Conservation (phyloP, 2,797 vertebrate species). For the Heteromormyrus szaboi region DNA sequence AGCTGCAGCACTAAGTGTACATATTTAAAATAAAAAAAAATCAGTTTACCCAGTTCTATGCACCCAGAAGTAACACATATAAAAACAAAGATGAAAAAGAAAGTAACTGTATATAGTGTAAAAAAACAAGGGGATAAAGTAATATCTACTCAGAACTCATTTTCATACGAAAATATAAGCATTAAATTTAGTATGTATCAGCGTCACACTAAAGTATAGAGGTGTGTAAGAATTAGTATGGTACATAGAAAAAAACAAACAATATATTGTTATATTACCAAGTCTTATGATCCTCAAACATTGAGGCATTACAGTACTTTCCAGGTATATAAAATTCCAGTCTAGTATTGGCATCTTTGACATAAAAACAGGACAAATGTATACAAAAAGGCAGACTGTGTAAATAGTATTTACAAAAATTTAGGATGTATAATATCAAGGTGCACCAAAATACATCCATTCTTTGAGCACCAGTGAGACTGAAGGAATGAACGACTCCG, state of each 20-base stretch:
- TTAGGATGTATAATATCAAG: constrained; percentile 69
- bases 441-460: constrained; percentile 81
- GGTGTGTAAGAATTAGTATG: constrained; percentile 98
- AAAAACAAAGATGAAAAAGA: constrained; percentile 82
- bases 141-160: constrained; percentile 99
- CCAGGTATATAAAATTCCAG: constrained; percentile 95
- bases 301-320: constrained; percentile 98
- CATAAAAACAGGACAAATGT: constrained; percentile 73
- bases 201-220: constrained; percentile 98
- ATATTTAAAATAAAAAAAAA: constrained; percentile 59
- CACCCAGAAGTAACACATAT: constrained; percentile 97
- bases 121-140: constrained; percentile 98
- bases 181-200: constrained; percentile 99
- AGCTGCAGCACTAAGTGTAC: constrained; percentile 99
- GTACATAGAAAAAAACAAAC: constrained; percentile 81
- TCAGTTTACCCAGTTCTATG: constrained; percentile 96
- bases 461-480: constrained; percentile 89
- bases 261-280: constrained; percentile 94
- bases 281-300: constrained; percentile 88
- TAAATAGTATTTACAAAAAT: constrained; percentile 94
- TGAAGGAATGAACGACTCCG: constrained; percentile 47
- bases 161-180: constrained; percentile 99
- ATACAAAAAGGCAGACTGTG: constrained; percentile 92
- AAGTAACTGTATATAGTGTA: constrained; percentile 91
- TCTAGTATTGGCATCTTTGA: constrained; percentile 89